Evolutionary conservation across 2,888 invertebrate genomes (phyloP).

Genomic region (Anodontia alba): DNA sequence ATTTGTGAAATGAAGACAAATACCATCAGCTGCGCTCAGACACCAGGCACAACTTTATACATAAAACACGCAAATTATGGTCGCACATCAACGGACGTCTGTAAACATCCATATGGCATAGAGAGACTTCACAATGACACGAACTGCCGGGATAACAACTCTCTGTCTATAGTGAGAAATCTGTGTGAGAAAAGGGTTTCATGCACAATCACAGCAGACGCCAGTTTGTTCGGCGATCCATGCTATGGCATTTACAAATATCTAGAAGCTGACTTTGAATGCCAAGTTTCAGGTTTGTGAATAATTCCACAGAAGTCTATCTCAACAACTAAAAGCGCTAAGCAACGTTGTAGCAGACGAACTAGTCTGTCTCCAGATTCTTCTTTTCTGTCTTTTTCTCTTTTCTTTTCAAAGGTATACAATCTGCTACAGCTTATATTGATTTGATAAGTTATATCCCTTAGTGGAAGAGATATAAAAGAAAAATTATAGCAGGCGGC

Average conservation of each 20-base stretch:
- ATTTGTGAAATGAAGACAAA: slow-evolving; percentile 32
- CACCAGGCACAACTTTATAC: neutral
- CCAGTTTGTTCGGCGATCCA: slow-evolving; percentile 31
- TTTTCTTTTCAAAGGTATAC: too few species aligned
- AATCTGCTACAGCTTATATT: too few species aligned
- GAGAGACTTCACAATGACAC: slow-evolving; percentile 38
- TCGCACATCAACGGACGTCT: slow-evolving; percentile 17
- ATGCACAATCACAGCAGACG: slow-evolving; percentile 20
- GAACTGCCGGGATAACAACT: slow-evolving; percentile 8
- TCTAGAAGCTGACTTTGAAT: slow-evolving; percentile 29
- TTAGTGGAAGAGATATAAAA: too few species aligned
- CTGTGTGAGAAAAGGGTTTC: slow-evolving; percentile 15
- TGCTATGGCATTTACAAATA: slow-evolving; percentile 37
- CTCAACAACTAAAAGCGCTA: too few species aligned
- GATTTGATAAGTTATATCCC: too few species aligned
- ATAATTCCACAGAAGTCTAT: too few species aligned
- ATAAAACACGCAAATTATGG: slow-evolving; percentile 30
- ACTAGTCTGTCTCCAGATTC: too few species aligned
- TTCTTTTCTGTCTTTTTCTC: too few species aligned
- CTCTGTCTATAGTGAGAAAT: slow-evolving; percentile 11
- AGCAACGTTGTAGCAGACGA: too few species aligned
- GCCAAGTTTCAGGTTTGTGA: neutral
- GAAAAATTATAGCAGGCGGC: too few species aligned
- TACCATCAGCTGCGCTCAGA: slow-evolving; percentile 14
- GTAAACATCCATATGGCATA: slow-evolving; percentile 27